These are phyloP conservation scores for Pseudochromis fuscus DNA, from an alignment of 2,797 vertebrate genomes.

Conservation along the genomic window DNA sequence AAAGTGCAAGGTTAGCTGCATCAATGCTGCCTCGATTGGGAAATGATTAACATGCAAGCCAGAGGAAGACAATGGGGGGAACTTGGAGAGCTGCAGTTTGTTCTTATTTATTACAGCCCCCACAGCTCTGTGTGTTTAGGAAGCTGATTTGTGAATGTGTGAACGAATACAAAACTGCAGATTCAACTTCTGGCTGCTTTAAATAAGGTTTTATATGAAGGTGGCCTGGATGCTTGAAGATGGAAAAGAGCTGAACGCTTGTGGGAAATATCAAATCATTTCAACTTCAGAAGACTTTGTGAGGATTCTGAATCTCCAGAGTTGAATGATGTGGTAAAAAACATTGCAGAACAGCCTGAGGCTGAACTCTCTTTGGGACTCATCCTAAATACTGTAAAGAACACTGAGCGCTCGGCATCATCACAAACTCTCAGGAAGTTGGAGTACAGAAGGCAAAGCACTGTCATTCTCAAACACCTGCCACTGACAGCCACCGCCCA, in stretches of 20 bases:
- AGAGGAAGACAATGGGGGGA: slow-evolving; percentile 59
- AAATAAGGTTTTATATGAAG: slow-evolving; percentile 53
- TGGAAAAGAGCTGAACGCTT: slow-evolving; percentile 11
- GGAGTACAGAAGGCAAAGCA: slow-evolving; percentile 40
- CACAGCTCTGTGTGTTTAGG: slow-evolving; percentile 69
- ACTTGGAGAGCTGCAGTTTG: slow-evolving; percentile 50
- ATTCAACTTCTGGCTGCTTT: slow-evolving; percentile 59
- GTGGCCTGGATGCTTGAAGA: slow-evolving; percentile 48
- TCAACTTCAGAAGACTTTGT: slow-evolving; percentile 52
- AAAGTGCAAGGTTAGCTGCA: slow-evolving; percentile 61
- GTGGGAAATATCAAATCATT: slow-evolving; percentile 62
- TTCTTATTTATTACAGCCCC: slow-evolving; percentile 67
- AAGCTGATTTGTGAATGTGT: slow-evolving; percentile 61
- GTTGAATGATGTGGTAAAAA: slow-evolving; percentile 57
- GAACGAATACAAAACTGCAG: slow-evolving; percentile 53
- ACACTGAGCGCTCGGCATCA: slow-evolving; percentile 46
- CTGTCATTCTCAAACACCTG: slow-evolving; percentile 41
- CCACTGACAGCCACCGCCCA: slow-evolving; percentile 36
- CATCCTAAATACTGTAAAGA: slow-evolving; percentile 57
- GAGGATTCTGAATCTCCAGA: slow-evolving; percentile 50
- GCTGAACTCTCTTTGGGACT: slow-evolving; percentile 67
- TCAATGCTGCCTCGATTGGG: slow-evolving; percentile 41
- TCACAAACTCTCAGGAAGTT: slow-evolving; percentile 55
- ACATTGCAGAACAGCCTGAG: slow-evolving; percentile 49
- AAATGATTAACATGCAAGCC: slow-evolving; percentile 69